Evolutionary conservation across 2,888 invertebrate genomes (phyloP), one percentile per base, ranked within the genome.

Genomic region (Thymelicus acteon): DNA sequence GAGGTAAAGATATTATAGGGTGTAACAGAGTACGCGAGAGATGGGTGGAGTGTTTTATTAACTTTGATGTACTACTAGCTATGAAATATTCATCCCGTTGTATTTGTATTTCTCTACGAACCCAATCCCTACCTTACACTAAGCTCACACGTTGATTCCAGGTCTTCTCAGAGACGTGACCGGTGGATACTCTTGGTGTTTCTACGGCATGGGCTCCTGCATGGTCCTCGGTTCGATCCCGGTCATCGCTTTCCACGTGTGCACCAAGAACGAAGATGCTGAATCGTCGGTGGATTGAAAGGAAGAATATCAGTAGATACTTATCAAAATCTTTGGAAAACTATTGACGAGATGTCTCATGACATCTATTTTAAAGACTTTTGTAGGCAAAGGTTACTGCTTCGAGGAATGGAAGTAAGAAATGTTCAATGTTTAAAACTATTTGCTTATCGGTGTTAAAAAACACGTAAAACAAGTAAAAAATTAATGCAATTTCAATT

Each of bases 161-260:
- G 95, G 95, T 37, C 92, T 95, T 19, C 81, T 96, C 10, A 92
- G 96, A 0, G 96, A 96, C 81, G 93, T 96, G 2, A 96, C 96
- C 0, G 96, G 96, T 15, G 96, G 96, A 64, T 96, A 96, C 82
- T 95, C 95, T 4, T 95, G 95, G 82, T 96, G 96, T 80, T 96
- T 96, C 88, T 95, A 96, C 82, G 96, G 96, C 75, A 96, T 96
- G 96, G 96, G 96, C 0, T 95, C 96, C 1, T 96, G 96, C 78
- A 96, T 96, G 96, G 95, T 96, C 0, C 87, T 96, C 47, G 96
- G 96, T 72, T 95, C 96, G 70, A 89, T 96, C 65, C 96, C 96
- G 3, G 91, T 96, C 58, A 86, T 96, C 40, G 92, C 83, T 82
- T 93, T 93, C 80, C 90, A 93, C 71, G 72, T 93, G 4, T 85